These are phyloP conservation scores for Drosophila bifasciata DNA, from an alignment of 1,140 invertebrate genomes.

Conservation along the genomic window DNA sequence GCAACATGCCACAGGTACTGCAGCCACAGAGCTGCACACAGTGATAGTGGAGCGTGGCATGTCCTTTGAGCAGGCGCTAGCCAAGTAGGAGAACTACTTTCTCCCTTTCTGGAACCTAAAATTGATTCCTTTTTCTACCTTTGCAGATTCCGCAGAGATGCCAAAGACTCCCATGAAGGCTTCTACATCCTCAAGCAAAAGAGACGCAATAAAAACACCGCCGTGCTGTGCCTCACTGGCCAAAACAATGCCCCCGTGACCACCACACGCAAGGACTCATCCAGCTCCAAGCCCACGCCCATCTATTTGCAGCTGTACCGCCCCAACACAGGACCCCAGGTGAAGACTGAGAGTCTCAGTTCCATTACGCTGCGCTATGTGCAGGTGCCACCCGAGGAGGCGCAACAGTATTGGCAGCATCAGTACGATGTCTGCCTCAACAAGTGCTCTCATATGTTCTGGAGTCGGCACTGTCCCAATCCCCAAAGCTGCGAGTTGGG, in stretches of 20 bases:
- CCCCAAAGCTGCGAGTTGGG: constrained; percentile 47
- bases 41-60: constrained; percentile 95
- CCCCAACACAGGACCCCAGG: constrained; percentile 64
- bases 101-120: no score
- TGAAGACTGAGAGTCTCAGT: constrained; percentile 50
- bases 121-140: no score
- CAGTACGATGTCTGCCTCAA: constrained; percentile 53
- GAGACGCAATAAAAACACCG: constrained; percentile 50
- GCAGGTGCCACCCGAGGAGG: constrained; percentile 36
- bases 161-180: constrained; percentile 36
- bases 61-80: constrained; percentile 92
- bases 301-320: constrained; percentile 52
- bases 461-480: constrained; percentile 48
- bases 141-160: constrained; percentile 45
- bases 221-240: constrained; percentile 53
- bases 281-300: constrained; percentile 18
- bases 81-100: constrained; percentile 85
- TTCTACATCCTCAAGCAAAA: constrained; percentile 54
- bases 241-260: background rate
- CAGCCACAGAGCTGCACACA: constrained; percentile 95
- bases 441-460: constrained; percentile 58
- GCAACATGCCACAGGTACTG: constrained; percentile 94
- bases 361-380: constrained; percentile 52
- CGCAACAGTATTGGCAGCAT: constrained; percentile 32
- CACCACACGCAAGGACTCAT: background rate